phyloP scores from a whole-genome alignment of 2,113 vertebrate species.

The Dromiciops gliroides region DNA sequence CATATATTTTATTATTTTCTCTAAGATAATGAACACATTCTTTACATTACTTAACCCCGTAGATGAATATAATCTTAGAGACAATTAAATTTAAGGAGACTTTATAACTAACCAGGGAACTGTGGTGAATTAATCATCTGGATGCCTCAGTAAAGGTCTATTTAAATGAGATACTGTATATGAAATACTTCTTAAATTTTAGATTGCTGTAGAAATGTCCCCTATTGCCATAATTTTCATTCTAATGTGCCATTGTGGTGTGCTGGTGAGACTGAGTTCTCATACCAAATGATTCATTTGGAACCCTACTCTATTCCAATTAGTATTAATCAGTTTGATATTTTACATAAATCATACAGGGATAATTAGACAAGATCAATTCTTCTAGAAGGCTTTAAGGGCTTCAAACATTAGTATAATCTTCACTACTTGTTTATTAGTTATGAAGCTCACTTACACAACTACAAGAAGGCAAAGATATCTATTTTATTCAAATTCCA shows the following conservation, averaged over 20 bases:
- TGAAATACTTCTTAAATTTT: neutral
- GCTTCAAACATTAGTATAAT: no score
- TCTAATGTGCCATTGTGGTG: neutral
- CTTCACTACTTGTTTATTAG: no score
- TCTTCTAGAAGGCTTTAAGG: no score
- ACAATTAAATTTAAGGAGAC: neutral
- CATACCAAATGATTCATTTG: neutral
- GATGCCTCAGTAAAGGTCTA: neutral
- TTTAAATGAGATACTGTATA: neutral
- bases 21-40: neutral
- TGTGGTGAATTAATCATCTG: neutral
- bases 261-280: neutral
- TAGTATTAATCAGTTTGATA: neutral
- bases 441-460: no score
- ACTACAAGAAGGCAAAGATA: no score
- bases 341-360: neutral
- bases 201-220: neutral
- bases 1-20: neutral
- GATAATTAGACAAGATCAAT: no score
- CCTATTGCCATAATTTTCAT: neutral
- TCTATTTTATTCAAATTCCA: no score
- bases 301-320: neutral
- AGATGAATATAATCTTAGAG: neutral
- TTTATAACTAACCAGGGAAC: neutral
- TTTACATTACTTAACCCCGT: neutral